phyloP scores from a whole-genome alignment of 2,888 invertebrate species.

The Campoplex nolae region DNA sequence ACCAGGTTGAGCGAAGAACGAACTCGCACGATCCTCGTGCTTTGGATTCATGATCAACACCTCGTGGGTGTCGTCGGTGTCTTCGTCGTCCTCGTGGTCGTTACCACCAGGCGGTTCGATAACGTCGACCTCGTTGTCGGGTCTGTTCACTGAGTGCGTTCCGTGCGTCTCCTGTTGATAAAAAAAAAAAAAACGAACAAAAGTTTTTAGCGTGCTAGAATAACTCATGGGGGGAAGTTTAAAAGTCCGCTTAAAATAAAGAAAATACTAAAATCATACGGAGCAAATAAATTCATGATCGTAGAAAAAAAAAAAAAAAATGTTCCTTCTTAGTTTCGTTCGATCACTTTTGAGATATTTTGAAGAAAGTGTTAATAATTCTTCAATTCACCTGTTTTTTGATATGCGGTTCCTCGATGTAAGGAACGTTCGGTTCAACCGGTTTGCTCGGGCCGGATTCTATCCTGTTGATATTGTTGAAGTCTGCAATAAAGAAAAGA shows the following conservation, averaged over 20 bases:
- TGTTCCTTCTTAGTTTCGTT: background rate
- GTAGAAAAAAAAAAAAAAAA: background rate
- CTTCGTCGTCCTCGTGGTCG: slow-evolving; percentile 80
- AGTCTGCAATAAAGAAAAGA: slow-evolving; percentile 73
- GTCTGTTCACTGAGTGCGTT: slow-evolving; percentile 78
- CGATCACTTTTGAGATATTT: background rate
- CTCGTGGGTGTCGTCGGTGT: slow-evolving; percentile 86
- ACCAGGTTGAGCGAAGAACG: slow-evolving; percentile 97
- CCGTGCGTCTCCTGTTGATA: slow-evolving; percentile 53
- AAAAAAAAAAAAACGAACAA: background rate
- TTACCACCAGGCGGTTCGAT: slow-evolving; percentile 75
- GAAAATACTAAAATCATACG: background rate
- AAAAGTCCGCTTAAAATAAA: background rate
- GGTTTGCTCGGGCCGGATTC: slow-evolving; percentile 80
- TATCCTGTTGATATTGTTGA: slow-evolving; percentile 79
- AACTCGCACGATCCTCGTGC: slow-evolving; percentile 93
- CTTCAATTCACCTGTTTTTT: slow-evolving; percentile 77
- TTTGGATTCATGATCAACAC: slow-evolving; percentile 93
- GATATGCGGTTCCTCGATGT: slow-evolving; percentile 77
- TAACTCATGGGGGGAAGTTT: background rate
- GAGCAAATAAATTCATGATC: background rate
- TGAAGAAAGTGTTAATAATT: background rate
- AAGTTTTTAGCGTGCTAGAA: background rate
- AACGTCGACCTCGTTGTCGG: slow-evolving; percentile 79
- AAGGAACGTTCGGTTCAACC: slow-evolving; percentile 78